These are phyloP conservation scores for Gari tellinella DNA, from an alignment of 2,888 invertebrate genomes.

Conservation along the genomic window DNA sequence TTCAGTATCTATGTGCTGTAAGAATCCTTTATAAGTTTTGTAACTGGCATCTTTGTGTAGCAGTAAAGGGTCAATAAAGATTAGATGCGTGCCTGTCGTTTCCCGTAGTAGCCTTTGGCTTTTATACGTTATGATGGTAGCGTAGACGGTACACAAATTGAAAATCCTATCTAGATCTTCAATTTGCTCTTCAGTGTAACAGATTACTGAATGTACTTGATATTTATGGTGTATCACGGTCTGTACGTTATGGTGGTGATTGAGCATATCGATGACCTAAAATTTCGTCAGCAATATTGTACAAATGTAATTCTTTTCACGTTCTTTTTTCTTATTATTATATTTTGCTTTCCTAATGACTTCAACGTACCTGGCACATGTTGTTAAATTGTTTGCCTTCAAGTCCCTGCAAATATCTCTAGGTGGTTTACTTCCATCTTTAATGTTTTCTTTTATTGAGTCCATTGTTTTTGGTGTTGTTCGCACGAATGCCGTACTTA, in stretches of 20 bases:
- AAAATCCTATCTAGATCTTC: conserved; percentile 11
- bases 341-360: background rate
- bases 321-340: conserved; percentile 4
- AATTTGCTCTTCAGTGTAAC: no score
- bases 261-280: conserved; percentile 26
- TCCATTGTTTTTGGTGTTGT: conserved; percentile 13
- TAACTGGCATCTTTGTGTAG: conserved; percentile 38
- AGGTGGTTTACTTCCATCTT: no score
- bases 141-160: conserved; percentile 19
- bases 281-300: conserved; percentile 33
- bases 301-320: background rate
- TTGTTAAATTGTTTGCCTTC: background rate
- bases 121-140: conserved; percentile 16
- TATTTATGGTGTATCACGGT: conserved; percentile 27
- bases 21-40: conserved; percentile 27
- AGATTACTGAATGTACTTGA: conserved; percentile 22
- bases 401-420: conserved; percentile 10
- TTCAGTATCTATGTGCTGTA: conserved; percentile 25
- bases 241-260: conserved; percentile 22
- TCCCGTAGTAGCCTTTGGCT: conserved; percentile 28
- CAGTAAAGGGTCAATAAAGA: conserved; percentile 31
- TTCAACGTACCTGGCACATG: conserved; percentile 1
- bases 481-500: background rate
- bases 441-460: conserved; percentile 4
- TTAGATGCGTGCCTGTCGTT: conserved; percentile 14